These are phyloP conservation scores for Metopia argyrocephala DNA, from an alignment of 2,888 invertebrate genomes.

Conservation along the genomic window DNA sequence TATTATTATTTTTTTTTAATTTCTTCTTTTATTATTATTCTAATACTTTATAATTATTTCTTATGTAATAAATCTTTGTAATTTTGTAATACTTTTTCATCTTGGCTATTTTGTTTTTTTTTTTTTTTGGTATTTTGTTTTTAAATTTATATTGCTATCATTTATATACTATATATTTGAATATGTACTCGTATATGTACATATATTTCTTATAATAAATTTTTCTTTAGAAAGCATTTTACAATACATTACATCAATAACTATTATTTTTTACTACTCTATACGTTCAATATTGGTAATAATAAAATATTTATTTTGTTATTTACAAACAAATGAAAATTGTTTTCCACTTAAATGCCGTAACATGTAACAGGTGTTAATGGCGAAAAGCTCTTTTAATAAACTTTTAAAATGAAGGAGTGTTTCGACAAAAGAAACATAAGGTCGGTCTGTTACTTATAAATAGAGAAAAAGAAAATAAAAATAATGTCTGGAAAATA, in stretches of 20 bases:
- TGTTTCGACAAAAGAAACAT: too few species aligned
- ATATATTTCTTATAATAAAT: background rate
- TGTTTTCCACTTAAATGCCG: background rate
- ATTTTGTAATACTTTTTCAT: slow-evolving; percentile 11
- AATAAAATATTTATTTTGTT: slow-evolving; percentile 3
- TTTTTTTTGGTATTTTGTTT: background rate
- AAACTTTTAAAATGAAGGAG: background rate
- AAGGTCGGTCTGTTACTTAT: background rate
- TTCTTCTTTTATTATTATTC: background rate
- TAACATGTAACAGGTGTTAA: slow-evolving; percentile 33
- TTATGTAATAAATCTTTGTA: too few species aligned
- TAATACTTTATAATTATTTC: too few species aligned
- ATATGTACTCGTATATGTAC: background rate
- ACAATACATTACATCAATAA: slow-evolving; percentile 36
- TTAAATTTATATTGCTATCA: slow-evolving; percentile 30
- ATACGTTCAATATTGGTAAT: background rate
- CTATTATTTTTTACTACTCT: slow-evolving; percentile 6
- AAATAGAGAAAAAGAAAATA: background rate
- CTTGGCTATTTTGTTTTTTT: background rate
- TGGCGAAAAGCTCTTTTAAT: background rate
- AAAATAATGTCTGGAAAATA: background rate
- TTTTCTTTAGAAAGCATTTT: slow-evolving; percentile 26
- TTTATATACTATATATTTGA: slow-evolving; percentile 16
- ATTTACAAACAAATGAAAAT: slow-evolving; percentile 14
- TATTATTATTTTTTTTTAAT: slow-evolving; percentile 7